Evolutionary conservation across 2,797 vertebrate genomes (phyloP).

Genomic region (Cuculus canorus): DNA sequence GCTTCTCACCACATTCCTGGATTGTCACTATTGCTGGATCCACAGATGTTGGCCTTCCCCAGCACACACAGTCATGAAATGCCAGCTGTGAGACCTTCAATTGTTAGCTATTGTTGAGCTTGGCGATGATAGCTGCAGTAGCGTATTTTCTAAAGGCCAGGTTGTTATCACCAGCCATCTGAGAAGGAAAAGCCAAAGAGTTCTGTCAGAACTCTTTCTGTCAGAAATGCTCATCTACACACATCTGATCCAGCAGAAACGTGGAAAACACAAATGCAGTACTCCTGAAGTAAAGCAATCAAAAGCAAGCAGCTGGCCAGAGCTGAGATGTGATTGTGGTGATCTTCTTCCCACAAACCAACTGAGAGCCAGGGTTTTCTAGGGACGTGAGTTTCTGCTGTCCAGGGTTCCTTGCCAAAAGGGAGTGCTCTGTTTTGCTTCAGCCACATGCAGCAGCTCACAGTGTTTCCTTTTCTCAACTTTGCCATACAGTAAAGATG

Average conservation of each 20-base stretch:
- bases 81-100: conserved; percentile 11
- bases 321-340: neutral
- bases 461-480: neutral
- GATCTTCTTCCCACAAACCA: neutral
- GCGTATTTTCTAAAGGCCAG: neutral
- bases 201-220: neutral
- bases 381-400: neutral
- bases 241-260: neutral
- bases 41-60: conserved; percentile 44
- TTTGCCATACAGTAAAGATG: neutral
- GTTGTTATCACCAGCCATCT: neutral
- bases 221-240: neutral
- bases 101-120: neutral
- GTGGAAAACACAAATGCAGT: neutral
- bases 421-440: neutral
- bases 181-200: neutral
- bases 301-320: neutral
- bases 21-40: neutral
- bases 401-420: neutral
- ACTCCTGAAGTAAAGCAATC: neutral
- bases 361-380: neutral
- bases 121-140: neutral
- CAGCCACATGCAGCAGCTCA: neutral
- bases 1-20: neutral
- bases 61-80: conserved; percentile 15